phyloP scores from a whole-genome alignment of 2,797 vertebrate species.

The Semotilus atromaculatus region DNA sequence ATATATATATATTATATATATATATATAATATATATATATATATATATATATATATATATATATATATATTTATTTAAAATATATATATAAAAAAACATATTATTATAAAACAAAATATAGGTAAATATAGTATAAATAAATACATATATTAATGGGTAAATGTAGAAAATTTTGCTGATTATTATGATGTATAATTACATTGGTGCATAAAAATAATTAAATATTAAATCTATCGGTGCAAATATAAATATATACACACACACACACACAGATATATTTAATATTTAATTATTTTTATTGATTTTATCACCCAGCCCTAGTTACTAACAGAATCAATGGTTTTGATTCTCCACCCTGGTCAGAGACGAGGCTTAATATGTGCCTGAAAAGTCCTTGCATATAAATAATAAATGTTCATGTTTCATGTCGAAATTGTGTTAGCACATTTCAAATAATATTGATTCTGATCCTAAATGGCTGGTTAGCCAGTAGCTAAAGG shows the following conservation, averaged over 20 bases:
- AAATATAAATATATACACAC: too few relatives aligned
- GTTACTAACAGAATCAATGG: not conserved
- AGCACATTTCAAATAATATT: conserved; percentile 6
- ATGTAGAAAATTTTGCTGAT: not conserved
- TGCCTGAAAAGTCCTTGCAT: not conserved
- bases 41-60: not conserved
- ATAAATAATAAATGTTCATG: not conserved
- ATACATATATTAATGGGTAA: not conserved
- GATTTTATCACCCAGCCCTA: not conserved
- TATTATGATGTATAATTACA: not conserved
- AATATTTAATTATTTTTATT: too few relatives aligned
- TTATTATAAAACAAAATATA: not conserved
- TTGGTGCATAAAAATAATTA: not conserved
- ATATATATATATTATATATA: too few relatives aligned
- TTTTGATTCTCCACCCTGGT: not conserved
- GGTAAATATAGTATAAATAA: not conserved
- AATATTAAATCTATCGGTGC: too few relatives aligned
- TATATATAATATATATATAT: too few relatives aligned
- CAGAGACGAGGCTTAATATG: not conserved
- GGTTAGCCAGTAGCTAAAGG: not conserved
- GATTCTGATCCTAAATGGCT: not conserved
- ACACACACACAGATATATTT: too few relatives aligned
- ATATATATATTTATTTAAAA: too few relatives aligned
- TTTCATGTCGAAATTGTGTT: conserved; percentile 23
- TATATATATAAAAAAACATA: not conserved